phyloP scores from a whole-genome alignment of 2,888 invertebrate genomes.

The Drosophila pegasa region DNA sequence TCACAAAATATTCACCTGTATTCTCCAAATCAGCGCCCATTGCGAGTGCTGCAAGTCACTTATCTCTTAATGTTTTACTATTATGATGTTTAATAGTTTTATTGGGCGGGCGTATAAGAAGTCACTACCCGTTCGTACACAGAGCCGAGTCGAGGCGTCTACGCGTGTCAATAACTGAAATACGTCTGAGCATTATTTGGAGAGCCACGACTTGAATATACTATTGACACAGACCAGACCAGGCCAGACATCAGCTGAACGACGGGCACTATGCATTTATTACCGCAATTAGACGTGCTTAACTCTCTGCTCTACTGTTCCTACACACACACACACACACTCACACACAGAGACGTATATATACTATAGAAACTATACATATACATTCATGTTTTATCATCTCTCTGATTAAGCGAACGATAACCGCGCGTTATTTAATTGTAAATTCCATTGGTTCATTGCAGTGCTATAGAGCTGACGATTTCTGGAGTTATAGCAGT shows the following conservation, averaged over 20 bases:
- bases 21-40: constrained; percentile 44
- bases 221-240: constrained; percentile 3
- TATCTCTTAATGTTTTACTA: not conserved
- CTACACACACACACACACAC: not conserved
- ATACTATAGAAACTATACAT: constrained; percentile 7
- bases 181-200: constrained; percentile 55
- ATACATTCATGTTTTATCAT: constrained; percentile 43
- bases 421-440: constrained; percentile 35
- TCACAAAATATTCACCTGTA: constrained; percentile 54
- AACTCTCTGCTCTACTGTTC: constrained; percentile 24
- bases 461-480: constrained; percentile 1
- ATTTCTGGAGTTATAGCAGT: constrained; percentile 1
- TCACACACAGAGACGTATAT: constrained; percentile 12
- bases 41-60: not conserved
- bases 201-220: constrained; percentile 11
- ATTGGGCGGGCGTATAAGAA: not conserved
- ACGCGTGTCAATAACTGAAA: constrained; percentile 61
- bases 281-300: constrained; percentile 56
- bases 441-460: constrained; percentile 4
- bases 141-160: constrained; percentile 39
- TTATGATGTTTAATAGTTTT: constrained; percentile 6
- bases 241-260: constrained; percentile 4
- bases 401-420: constrained; percentile 49
- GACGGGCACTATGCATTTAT: constrained; percentile 42
- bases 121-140: constrained; percentile 2